A percentile compares a stretch with the other conserved stretches of the same genome.
These are phyloP conservation scores for Corythaixoides concolor DNA, from an alignment of 2,113 vertebrate species.

Conservation along the genomic window DNA sequence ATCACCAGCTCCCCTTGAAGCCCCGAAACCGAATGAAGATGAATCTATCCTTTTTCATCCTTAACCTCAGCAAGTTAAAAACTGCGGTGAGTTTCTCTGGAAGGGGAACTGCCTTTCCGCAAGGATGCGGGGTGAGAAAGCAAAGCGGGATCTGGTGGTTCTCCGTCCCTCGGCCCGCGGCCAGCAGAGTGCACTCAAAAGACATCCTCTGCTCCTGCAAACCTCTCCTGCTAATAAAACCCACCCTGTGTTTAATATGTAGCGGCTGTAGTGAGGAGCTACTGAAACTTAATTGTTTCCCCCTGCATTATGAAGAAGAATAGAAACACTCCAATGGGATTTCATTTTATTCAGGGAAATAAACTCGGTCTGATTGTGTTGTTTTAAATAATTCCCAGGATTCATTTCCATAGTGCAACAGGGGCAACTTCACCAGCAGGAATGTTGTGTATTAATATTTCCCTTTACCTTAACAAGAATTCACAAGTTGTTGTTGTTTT, in stretches of 20 bases:
- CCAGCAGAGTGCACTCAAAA: slow-evolving; percentile 35
- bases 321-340: neutral
- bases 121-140: neutral
- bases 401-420: slow-evolving; percentile 11
- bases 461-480: neutral
- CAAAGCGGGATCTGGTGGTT: neutral
- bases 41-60: neutral
- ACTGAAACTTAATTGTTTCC: slow-evolving; percentile 12
- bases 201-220: neutral
- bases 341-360: slow-evolving; percentile 30
- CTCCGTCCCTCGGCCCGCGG: neutral
- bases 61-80: neutral
- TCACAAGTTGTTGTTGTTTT: neutral
- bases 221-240: neutral
- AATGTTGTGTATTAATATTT: neutral
- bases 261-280: neutral
- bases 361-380: neutral
- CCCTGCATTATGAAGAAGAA: neutral
- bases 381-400: slow-evolving; percentile 12
- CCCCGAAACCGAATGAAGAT: fast-evolving
- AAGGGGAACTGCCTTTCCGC: neutral
- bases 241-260: neutral
- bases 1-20: neutral
- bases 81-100: neutral
- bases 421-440: neutral